A percentile compares a stretch with the other conserved stretches of the same genome.
Evolutionary conservation across 2,888 invertebrate species (phyloP).

Genomic region (Gastrophysa polygoni): DNA sequence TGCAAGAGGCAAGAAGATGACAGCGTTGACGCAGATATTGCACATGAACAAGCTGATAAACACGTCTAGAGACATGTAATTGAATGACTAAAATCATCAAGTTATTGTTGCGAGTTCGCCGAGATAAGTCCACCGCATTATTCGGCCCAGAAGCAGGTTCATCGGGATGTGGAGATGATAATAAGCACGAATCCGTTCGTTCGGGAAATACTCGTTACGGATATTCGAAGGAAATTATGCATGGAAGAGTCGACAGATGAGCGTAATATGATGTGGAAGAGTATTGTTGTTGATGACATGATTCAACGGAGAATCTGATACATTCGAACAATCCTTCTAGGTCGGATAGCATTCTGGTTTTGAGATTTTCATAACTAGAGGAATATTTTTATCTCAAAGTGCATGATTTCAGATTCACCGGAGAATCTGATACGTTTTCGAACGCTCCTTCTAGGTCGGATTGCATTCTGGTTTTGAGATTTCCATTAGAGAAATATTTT

Average conservation of each 20-base stretch:
- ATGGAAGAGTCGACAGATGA: background rate
- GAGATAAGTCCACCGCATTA: conserved; percentile 31
- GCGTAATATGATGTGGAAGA: background rate
- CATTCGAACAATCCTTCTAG: too few relatives aligned
- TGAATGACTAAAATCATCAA: conserved; percentile 28
- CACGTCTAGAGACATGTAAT: conserved; percentile 22
- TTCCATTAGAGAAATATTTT: too few relatives aligned
- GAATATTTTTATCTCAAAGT: too few relatives aligned
- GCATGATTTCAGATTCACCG: too few relatives aligned
- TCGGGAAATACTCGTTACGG: background rate
- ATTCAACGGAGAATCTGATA: too few relatives aligned
- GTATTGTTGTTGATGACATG: too few relatives aligned
- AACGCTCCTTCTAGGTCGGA: too few relatives aligned
- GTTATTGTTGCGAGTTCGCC: conserved; percentile 27
- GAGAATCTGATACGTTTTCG: too few relatives aligned
- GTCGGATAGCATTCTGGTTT: too few relatives aligned
- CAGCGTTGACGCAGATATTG: conserved; percentile 21
- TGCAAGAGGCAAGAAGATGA: background rate
- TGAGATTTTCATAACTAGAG: too few relatives aligned
- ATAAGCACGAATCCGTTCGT: conserved; percentile 1
- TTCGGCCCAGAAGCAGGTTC: conserved; percentile 27
- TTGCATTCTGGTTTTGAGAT: too few relatives aligned
- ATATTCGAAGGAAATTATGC: conserved; percentile 10
- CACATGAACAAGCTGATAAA: conserved; percentile 27
- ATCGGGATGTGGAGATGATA: conserved; percentile 25